Conservation (phyloP, 2,888 invertebrate genomes). For the Hemicrepidius hirtus region DNA sequence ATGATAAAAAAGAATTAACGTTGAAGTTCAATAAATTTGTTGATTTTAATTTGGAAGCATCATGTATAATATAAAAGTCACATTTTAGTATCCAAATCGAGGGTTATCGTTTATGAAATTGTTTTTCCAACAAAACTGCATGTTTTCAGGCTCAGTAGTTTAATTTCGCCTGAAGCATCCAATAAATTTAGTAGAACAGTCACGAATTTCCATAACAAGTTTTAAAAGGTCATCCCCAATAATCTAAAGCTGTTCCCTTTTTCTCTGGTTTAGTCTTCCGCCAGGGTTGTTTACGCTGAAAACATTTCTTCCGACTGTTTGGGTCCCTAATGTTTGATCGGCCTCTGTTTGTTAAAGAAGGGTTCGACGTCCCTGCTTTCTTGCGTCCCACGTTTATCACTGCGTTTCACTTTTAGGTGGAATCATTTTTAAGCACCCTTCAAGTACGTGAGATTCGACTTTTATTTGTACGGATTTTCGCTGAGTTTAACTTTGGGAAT, state of each 20-base stretch:
- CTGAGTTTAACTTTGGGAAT: conserved; percentile 15
- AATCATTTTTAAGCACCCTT: conserved; percentile 16
- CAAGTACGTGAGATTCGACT: background rate
- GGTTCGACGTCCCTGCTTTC: conserved; percentile 27
- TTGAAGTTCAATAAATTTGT: no score
- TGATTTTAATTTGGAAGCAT: no score
- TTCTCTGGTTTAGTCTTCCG: conserved; percentile 44
- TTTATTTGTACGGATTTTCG: background rate
- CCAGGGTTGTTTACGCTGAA: conserved; percentile 44
- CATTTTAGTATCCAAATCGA: background rate
- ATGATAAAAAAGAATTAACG: no score
- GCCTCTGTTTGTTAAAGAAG: conserved; percentile 40
- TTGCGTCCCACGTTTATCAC: conserved; percentile 36
- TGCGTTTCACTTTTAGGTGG: conserved; percentile 28
- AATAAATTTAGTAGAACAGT: conserved; percentile 12
- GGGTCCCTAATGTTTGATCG: conserved; percentile 45
- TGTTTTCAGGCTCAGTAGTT: conserved; percentile 2
- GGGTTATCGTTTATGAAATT: background rate
- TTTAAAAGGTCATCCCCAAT: conserved; percentile 42
- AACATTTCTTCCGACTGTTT: conserved; percentile 46
- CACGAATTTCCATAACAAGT: conserved; percentile 33
- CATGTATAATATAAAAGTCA: no score
- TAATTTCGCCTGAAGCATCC: background rate
- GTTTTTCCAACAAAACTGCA: conserved; percentile 6
- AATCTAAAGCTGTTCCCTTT: conserved; percentile 38